Conservation (phyloP, 2,113 vertebrate species). For the Otis tarda region DNA sequence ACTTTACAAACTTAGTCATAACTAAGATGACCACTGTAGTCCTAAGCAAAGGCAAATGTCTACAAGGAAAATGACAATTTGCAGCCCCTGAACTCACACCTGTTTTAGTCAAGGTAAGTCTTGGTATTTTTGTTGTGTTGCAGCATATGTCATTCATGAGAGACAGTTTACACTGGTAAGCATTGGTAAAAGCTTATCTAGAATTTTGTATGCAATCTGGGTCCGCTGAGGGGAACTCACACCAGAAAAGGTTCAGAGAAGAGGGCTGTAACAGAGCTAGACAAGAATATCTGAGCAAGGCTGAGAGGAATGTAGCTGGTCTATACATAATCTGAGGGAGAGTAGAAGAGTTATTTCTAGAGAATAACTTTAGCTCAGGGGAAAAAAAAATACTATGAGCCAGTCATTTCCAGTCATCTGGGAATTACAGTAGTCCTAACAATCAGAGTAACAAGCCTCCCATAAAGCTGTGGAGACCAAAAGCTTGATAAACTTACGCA, state of each 20-base stretch:
- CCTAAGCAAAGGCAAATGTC: background rate
- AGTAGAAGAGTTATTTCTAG: background rate
- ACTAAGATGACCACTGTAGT: background rate
- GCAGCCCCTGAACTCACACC: fast-evolving
- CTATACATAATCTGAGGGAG: background rate
- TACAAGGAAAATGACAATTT: background rate
- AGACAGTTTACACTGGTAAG: background rate
- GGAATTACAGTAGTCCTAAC: background rate
- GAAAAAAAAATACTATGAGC: background rate
- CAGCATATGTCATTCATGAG: background rate
- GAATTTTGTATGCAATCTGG: background rate
- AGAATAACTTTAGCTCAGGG: background rate
- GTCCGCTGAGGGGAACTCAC: background rate
- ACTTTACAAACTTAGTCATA: background rate
- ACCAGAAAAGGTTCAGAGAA: background rate
- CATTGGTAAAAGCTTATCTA: fast-evolving
- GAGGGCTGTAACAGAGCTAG: background rate
- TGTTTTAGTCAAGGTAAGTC: background rate
- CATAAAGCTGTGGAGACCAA: background rate
- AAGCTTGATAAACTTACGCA: background rate
- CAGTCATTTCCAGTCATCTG: background rate
- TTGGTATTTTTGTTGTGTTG: background rate
- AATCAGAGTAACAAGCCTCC: background rate
- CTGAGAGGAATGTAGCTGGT: background rate
- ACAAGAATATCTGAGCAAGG: background rate